These are phyloP conservation scores for Hemibagrus guttatus DNA, from an alignment of 2,797 vertebrate species.

Conservation along the genomic window DNA sequence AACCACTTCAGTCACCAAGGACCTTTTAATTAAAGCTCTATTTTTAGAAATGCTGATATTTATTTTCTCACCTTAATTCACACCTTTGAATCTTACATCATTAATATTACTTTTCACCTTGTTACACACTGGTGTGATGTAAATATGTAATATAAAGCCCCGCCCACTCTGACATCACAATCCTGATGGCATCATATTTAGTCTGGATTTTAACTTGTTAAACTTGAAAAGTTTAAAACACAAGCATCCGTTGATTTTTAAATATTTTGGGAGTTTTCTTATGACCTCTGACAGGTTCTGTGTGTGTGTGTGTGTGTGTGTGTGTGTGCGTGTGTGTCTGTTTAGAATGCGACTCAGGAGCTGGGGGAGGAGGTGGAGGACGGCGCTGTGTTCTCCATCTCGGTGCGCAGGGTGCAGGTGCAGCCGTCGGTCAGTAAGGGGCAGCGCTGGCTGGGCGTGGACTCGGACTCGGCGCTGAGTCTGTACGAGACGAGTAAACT, in stretches of 20 bases:
- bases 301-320: neutral
- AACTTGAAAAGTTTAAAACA: neutral
- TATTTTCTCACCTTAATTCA: neutral
- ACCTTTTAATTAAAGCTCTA: neutral
- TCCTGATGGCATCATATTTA: neutral
- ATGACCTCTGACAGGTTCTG: neutral
- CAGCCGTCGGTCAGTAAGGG: constrained; percentile 91
- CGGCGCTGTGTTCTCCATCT: constrained; percentile 94
- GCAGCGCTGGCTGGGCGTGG: constrained; percentile 95
- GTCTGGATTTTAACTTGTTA: neutral
- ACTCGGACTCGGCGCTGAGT: constrained; percentile 88
- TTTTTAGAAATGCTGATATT: neutral
- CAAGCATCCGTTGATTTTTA: neutral
- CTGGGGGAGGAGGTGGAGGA: constrained; percentile 96
- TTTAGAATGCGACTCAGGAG: constrained; percentile 96
- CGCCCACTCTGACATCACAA: neutral
- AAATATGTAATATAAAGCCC: neutral
- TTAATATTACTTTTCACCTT: neutral
- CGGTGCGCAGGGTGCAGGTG: constrained; percentile 91
- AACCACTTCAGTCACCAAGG: no score
- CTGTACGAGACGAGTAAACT: constrained; percentile 97
- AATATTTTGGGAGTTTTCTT: neutral
- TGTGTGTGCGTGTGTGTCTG: neutral
- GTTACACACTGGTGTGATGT: neutral
- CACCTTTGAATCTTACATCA: no score